Evolutionary conservation across 2,113 vertebrate genomes (phyloP), one percentile per base, ranked within the genome.

Genomic region (Pelusios castaneus): DNA sequence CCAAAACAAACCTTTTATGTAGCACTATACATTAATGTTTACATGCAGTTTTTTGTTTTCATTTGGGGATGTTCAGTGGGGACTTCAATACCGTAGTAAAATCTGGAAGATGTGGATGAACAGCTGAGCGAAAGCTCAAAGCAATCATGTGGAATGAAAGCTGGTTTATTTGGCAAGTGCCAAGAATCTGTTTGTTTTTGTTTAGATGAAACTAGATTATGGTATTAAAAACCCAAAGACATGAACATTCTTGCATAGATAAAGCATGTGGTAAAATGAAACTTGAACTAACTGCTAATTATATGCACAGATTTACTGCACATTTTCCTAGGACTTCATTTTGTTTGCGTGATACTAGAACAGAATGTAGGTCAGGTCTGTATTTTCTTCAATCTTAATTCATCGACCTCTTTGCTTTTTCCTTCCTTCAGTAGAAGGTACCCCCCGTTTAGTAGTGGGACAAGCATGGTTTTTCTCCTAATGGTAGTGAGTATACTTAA

Each of bases 201-300:
- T 95, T 95, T 96, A 97, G 93, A 90, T 95, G 82, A 94, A 96
- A 94, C 80, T 76, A 90, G 92, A 93, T 97, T 97, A 95, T 92
- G 93, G 93, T 87, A 93, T 43, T 94, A 90, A 95, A 98, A 97
- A 94, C 70, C 24, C 43, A 85, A 96, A 52, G 84, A 55, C 80
- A 77, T 92, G 80, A 95, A 89, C 77, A 21, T 92, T 97, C 86
- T 92, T 96, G 58, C 43, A 87, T 55, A 76, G 22, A 85, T 90
- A 88, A 95, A 92, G 60, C 83, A 91, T 90, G 47, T 84, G 93
- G 22, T 2, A 27, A 95, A 95, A 85, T 89, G 85, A 81, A 77
- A 84, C 47, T 79, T 82, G 84, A 96, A 87, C 45, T 97, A 85
- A 95, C 92, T 94, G 93, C 91, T 95, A 94, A 93, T 94, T 95